Base-by-base conservation (phyloP, 2,888 invertebrate species). In the Lypha dubia region DNA sequence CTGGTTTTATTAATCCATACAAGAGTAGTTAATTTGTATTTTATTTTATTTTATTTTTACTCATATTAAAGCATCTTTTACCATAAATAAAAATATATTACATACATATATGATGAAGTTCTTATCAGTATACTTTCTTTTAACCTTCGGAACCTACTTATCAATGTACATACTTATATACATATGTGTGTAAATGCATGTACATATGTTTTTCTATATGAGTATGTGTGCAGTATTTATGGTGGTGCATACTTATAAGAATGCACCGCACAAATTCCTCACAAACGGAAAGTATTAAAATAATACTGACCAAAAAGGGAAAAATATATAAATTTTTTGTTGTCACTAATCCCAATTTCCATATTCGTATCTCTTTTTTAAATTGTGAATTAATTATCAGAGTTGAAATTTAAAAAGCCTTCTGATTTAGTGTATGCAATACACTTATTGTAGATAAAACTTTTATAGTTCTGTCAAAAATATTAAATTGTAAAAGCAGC, bases 41-140 rank as follows among this genome's bases (percentile, higher is more conserved):
- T 44, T 35, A 5, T n/a, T n/a, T 13, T 44, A 17, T 1, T 44
- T 44, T 44, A 13, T n/a, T 44, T 28, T 28, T 28, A n/a, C n/a
- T n/a, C 5, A 28, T 28, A 28, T 28, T 28, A 28, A 28, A 28
- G 28, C 28, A 5, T 28, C 28, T 28, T 28, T 2, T 28, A n/a
- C 28, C 5, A 44, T 0, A 13, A 32, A 6, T 35, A 9, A 5
- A 28, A 70, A 53, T 41, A 51, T n/a, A n/a, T 49, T 15, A 49
- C 13, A 17, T 62, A 22, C 7, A 32, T 38, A 41, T 68, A 41
- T 17, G 28, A 41, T 17, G 28, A 20, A 38, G 58, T 70, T 71
- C 38, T 80, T 80, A 73, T 80, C 58, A 32, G 11, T 79, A 24
- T 38, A 65, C 46, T 65, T 35, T 73, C 15, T 15, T 22, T 70